Conservation (phyloP, 92 coral and sea anemone genomes). For the Hydrozoanthus gracilis region DNA sequence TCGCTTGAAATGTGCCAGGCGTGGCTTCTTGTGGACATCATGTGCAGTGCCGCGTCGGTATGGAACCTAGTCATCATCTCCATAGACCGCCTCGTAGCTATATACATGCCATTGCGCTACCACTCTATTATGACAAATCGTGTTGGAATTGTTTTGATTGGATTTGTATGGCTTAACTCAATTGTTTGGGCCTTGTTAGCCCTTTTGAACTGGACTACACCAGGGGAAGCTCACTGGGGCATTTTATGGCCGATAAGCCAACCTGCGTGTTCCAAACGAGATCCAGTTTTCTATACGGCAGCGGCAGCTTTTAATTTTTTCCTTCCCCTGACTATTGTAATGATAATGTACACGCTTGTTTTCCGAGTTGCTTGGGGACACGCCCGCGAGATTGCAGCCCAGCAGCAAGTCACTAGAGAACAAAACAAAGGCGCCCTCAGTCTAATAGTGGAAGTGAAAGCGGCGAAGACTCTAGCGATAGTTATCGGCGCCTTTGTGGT, state of each 20-base stretch:
- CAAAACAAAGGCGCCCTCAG: neutral
- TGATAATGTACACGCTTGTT: slow-evolving; percentile 81
- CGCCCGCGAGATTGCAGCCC: slow-evolving; percentile 86
- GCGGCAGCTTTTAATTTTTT: slow-evolving; percentile 68
- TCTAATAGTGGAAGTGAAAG: neutral
- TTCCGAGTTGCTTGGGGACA: slow-evolving; percentile 89
- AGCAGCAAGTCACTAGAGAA: slow-evolving; percentile 56
- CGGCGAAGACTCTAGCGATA: slow-evolving; percentile 5
- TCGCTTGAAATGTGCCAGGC: slow-evolving; percentile 55
- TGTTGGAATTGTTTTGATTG: slow-evolving; percentile 64
- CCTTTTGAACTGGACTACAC: slow-evolving; percentile 80
- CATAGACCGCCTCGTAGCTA: slow-evolving; percentile 88
- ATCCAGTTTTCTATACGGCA: slow-evolving; percentile 78
- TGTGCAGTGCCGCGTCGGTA: slow-evolving; percentile 85
- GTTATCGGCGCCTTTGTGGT: neutral
- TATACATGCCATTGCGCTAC: slow-evolving; percentile 88
- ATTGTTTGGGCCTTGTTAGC: slow-evolving; percentile 58
- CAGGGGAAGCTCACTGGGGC: slow-evolving; percentile 38
- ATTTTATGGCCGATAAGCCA: slow-evolving; percentile 11
- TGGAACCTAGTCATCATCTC: slow-evolving; percentile 91
- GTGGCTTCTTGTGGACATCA: slow-evolving; percentile 80
- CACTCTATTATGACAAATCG: slow-evolving; percentile 77
- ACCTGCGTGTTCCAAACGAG: slow-evolving; percentile 62
- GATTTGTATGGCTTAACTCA: slow-evolving; percentile 74
- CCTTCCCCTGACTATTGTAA: slow-evolving; percentile 74